These are phyloP conservation scores for Naso thynnoides DNA, from an alignment of 2,797 vertebrate genomes.

Conservation along the genomic window DNA sequence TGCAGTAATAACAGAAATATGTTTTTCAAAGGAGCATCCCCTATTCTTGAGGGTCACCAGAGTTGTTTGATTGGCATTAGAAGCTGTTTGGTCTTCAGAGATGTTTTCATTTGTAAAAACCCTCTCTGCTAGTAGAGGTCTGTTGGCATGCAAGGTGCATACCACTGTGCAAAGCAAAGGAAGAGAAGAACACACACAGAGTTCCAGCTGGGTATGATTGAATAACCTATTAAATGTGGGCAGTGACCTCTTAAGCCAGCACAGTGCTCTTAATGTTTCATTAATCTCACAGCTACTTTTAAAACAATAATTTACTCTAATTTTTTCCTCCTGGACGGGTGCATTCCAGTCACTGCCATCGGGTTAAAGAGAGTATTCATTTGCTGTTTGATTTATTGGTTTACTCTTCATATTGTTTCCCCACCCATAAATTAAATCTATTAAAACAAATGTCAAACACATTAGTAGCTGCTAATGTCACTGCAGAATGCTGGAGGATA, in stretches of 20 bases:
- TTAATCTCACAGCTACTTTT: conserved; percentile 80
- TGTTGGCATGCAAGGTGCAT: conserved; percentile 53
- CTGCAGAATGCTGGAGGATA: conserved; percentile 64
- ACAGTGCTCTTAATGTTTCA: conserved; percentile 77
- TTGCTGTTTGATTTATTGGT: conserved; percentile 79
- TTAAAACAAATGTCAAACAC: conserved; percentile 83
- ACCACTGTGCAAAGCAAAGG: conserved; percentile 50
- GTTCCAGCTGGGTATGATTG: conserved; percentile 78
- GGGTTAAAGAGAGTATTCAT: conserved; percentile 72
- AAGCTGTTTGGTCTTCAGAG: conserved; percentile 15
- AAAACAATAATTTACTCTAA: conserved; percentile 78
- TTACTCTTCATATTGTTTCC: conserved; percentile 70
- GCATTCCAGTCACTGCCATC: conserved; percentile 63
- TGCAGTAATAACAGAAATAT: conserved; percentile 2
- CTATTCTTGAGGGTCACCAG: conserved; percentile 49
- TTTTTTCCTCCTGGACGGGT: conserved; percentile 46
- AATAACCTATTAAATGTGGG: conserved; percentile 83
- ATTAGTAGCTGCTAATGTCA: conserved; percentile 75
- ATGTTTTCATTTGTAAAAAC: conserved; percentile 37
- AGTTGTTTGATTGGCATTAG: conserved; percentile 23
- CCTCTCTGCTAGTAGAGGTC: conserved; percentile 17
- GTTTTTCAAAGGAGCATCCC: neutral
- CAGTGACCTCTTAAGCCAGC: conserved; percentile 81
- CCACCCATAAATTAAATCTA: conserved; percentile 75
- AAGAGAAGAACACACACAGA: conserved; percentile 46